These are phyloP conservation scores for Syngnathus floridae DNA, from an alignment of 2,113 vertebrate genomes.

Conservation along the genomic window DNA sequence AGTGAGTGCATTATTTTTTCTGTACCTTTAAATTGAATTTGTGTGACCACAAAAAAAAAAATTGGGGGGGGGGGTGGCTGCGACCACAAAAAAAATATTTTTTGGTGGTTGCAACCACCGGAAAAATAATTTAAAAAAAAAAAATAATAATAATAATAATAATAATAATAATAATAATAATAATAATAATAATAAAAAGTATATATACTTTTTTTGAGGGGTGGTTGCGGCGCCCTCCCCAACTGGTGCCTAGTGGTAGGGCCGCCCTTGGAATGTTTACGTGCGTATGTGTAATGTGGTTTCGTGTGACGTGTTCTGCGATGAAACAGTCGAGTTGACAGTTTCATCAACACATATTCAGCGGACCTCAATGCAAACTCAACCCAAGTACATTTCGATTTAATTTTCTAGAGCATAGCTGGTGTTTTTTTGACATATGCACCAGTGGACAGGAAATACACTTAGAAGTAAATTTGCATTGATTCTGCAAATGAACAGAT, in stretches of 20 bases:
- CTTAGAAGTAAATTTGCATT: conserved; percentile 42
- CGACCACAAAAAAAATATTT: too few relatives aligned
- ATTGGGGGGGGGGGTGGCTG: too few relatives aligned
- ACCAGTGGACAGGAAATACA: not conserved
- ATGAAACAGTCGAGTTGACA: not conserved
- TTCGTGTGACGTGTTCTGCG: not conserved
- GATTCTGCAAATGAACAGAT: conserved; percentile 50
- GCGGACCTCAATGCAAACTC: not conserved
- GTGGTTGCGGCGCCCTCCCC: too few relatives aligned
- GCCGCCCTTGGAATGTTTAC: too few relatives aligned
- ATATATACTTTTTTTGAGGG: too few relatives aligned
- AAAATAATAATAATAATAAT: too few relatives aligned
- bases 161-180: too few relatives aligned
- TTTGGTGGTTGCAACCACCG: too few relatives aligned
- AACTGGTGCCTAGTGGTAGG: too few relatives aligned
- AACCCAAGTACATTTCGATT: not conserved
- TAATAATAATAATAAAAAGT: too few relatives aligned
- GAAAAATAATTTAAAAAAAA: too few relatives aligned
- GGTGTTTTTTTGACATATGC: not conserved
- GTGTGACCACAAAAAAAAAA: too few relatives aligned
- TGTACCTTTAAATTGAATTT: not conserved
- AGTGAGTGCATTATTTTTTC: not conserved
- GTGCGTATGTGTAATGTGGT: not conserved
- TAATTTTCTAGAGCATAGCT: not conserved
- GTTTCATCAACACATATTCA: not conserved